Evolutionary conservation across 1,140 invertebrate species (phyloP).

Genomic region (Drosophila neocordata): DNA sequence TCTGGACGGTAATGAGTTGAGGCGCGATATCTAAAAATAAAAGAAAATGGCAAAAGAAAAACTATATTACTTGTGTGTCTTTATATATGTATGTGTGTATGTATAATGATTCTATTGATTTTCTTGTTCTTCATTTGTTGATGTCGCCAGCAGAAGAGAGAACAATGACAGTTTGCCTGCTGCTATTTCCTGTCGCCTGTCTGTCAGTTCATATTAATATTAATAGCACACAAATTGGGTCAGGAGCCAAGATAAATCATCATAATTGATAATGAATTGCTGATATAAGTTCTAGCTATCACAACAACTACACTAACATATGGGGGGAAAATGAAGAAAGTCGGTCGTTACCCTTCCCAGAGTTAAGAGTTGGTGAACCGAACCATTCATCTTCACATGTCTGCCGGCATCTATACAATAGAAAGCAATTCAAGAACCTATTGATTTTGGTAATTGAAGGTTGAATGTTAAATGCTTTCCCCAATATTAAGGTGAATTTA

Average conservation of each 20-base stretch:
- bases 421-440: background rate
- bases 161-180: background rate
- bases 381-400: background rate
- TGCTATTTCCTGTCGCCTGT: constrained; percentile 8
- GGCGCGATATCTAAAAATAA: constrained; percentile 89
- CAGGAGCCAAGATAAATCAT: constrained; percentile 78
- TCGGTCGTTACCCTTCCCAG: background rate
- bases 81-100: too few relatives aligned
- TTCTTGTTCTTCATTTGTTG: background rate
- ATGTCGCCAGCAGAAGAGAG: background rate
- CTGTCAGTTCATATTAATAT: constrained; percentile 63
- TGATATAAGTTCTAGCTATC: constrained; percentile 22
- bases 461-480: background rate
- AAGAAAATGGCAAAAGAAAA: background rate
- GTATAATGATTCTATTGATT: constrained; percentile 6
- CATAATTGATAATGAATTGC: constrained; percentile 80
- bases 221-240: constrained; percentile 77
- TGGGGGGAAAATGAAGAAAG: background rate
- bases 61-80: background rate
- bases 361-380: too few relatives aligned
- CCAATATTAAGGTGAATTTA: background rate
- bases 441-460: constrained; percentile 1
- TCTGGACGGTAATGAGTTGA: constrained; percentile 97
- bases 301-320: constrained; percentile 19
- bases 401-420: background rate